phyloP scores from a whole-genome alignment of 2,888 invertebrate genomes.

The Eurytoma adleriae region DNA sequence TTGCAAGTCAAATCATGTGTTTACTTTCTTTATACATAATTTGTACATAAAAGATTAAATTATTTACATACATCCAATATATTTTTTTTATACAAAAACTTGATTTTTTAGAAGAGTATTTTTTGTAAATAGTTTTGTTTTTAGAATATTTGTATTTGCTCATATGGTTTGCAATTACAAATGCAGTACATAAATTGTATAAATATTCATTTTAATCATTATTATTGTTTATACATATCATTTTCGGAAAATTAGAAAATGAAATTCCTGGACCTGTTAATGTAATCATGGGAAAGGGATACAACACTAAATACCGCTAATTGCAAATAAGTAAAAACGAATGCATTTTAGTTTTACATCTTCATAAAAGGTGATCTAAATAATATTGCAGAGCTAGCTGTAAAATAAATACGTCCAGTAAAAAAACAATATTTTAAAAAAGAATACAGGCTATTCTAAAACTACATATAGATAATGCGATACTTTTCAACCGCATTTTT shows the following conservation, averaged over 20 bases:
- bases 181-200: too few species aligned
- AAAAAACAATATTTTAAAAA: slow-evolving; percentile 19
- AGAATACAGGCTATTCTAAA: slow-evolving; percentile 43
- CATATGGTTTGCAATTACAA: neutral
- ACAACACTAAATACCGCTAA: neutral
- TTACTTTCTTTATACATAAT: neutral
- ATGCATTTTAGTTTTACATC: slow-evolving; percentile 6
- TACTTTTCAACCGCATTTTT: slow-evolving; percentile 26
- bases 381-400: slow-evolving; percentile 7
- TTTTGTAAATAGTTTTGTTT: neutral
- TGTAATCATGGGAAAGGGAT: neutral
- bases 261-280: slow-evolving; percentile 18
- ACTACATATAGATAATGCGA: neutral
- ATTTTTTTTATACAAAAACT: neutral
- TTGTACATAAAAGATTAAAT: neutral
- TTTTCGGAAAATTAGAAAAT: neutral
- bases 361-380: slow-evolving; percentile 12
- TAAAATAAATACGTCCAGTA: slow-evolving; percentile 12
- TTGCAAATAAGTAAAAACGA: neutral
- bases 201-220: neutral
- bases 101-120: neutral
- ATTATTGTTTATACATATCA: neutral
- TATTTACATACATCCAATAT: neutral
- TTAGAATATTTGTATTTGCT: neutral
- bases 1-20: neutral